These are phyloP conservation scores for Drosophila borborema DNA, from an alignment of 2,888 invertebrate species.

Conservation along the genomic window DNA sequence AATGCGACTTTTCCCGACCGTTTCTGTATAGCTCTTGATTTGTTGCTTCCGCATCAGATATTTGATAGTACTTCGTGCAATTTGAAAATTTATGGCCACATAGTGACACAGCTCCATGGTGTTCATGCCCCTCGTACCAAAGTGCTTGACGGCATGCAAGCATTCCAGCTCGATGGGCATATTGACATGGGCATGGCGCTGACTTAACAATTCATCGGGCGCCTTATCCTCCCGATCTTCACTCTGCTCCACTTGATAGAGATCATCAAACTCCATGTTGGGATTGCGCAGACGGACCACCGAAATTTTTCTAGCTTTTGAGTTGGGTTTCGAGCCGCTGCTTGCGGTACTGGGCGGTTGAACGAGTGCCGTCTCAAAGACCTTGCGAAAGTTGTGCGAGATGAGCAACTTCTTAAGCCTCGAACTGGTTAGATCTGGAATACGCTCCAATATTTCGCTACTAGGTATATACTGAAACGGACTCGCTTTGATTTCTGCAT, in stretches of 20 bases:
- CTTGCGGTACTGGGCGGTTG: conserved; percentile 4
- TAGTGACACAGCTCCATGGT: conserved; percentile 84
- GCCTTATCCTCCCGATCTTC: conserved; percentile 85
- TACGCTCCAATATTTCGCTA: conserved; percentile 34
- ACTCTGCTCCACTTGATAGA: conserved; percentile 75
- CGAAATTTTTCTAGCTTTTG: conserved; percentile 85
- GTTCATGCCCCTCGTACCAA: conserved; percentile 86
- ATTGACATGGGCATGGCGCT: conserved; percentile 75
- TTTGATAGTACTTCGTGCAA: conserved; percentile 86
- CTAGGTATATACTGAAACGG: conserved; percentile 34
- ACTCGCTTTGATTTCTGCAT: conserved; percentile 80
- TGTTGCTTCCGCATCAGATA: conserved; percentile 83
- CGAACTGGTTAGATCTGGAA: conserved; percentile 48
- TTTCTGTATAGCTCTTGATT: conserved; percentile 86
- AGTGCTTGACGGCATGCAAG: conserved; percentile 85
- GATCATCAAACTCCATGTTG: conserved; percentile 86
- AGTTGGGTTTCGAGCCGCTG: conserved; percentile 32
- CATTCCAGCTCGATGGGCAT: conserved; percentile 86
- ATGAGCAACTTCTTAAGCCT: conserved; percentile 74
- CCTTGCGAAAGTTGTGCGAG: conserved; percentile 86
- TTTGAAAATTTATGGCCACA: conserved; percentile 85
- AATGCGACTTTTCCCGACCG: conserved; percentile 87
- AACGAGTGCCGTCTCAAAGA: conserved; percentile 85
- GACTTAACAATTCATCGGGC: conserved; percentile 83
- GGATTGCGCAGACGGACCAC: conserved; percentile 87